These are phyloP conservation scores for Microcebus lehilahytsara DNA, from an alignment of 2,113 vertebrate species.

Conservation along the genomic window DNA sequence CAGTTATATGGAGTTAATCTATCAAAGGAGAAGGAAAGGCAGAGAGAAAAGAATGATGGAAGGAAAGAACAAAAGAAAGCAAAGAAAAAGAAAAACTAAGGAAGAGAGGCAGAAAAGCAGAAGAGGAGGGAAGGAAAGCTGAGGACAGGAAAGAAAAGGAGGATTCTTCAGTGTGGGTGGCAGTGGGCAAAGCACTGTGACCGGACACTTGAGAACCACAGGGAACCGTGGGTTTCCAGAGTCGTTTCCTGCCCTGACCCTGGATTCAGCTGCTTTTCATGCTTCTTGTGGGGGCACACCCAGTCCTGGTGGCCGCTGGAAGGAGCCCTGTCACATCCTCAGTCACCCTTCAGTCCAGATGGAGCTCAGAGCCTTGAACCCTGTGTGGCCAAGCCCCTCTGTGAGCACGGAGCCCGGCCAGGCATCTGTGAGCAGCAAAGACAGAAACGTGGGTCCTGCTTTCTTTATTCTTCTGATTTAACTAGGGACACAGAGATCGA, in stretches of 20 bases:
- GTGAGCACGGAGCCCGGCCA: too few relatives aligned
- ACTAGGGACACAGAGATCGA: too few relatives aligned
- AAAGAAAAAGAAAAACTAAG: neutral
- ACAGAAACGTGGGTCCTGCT: too few relatives aligned
- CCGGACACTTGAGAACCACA: neutral
- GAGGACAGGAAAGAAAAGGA: neutral
- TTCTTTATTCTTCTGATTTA: too few relatives aligned
- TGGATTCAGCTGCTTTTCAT: neutral
- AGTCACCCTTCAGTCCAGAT: neutral
- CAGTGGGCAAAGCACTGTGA: rapidly evolving
- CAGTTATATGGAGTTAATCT: rapidly evolving
- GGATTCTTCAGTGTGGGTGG: rapidly evolving
- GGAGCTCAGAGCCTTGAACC: neutral
- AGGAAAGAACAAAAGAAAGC: neutral
- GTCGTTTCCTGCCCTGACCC: neutral
- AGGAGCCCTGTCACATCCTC: neutral
- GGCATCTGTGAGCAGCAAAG: neutral
- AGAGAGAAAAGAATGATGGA: neutral
- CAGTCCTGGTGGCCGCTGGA: too few relatives aligned
- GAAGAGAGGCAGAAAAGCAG: neutral
- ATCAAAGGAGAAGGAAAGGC: neutral
- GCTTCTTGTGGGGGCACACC: neutral
- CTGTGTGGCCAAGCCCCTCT: neutral
- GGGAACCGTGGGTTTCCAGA: rapidly evolving
- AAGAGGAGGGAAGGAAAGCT: neutral